Evolutionary conservation across 1,140 invertebrate species (phyloP).

Genomic region (Brachionus plicatilis): DNA sequence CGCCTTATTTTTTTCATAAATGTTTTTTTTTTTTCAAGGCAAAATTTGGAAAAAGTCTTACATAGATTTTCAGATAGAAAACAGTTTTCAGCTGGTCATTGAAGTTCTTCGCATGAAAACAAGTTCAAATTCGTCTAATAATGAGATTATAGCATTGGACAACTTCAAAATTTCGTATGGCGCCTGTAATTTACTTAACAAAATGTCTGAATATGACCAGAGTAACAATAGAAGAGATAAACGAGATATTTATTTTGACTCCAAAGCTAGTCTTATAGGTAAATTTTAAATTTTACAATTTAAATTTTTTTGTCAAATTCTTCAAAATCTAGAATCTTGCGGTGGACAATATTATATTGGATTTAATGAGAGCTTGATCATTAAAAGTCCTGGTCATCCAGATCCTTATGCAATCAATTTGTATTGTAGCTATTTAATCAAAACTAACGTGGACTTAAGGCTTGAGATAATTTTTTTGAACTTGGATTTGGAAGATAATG

Average conservation of each 20-base stretch:
- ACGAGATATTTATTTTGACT: background rate
- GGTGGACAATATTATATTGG: background rate
- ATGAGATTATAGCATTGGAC: conserved; percentile 1
- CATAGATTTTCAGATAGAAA: conserved; percentile 24
- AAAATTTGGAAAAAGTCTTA: conserved; percentile 2
- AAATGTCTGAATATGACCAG: background rate
- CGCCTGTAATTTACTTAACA: background rate
- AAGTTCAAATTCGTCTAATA: background rate
- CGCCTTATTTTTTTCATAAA: background rate
- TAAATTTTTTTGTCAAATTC: background rate
- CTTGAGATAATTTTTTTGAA: background rate
- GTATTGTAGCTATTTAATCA: conserved; percentile 35
- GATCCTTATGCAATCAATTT: background rate
- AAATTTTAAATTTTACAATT: background rate
- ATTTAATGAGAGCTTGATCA: background rate
- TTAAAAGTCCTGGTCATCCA: conserved; percentile 29
- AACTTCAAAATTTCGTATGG: conserved; percentile 24
- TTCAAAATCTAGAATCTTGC: background rate
- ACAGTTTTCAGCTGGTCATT: background rate
- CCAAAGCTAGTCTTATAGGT: background rate
- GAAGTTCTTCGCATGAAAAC: background rate
- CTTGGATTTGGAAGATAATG: conserved; percentile 29
- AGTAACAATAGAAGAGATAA: background rate
- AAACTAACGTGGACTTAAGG: background rate
- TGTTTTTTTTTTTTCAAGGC: background rate